A percentile compares a stretch with the other conserved stretches of the same genome.
phyloP scores from a whole-genome alignment of 2,888 invertebrate species.

The Temnothorax unifasciatus region DNA sequence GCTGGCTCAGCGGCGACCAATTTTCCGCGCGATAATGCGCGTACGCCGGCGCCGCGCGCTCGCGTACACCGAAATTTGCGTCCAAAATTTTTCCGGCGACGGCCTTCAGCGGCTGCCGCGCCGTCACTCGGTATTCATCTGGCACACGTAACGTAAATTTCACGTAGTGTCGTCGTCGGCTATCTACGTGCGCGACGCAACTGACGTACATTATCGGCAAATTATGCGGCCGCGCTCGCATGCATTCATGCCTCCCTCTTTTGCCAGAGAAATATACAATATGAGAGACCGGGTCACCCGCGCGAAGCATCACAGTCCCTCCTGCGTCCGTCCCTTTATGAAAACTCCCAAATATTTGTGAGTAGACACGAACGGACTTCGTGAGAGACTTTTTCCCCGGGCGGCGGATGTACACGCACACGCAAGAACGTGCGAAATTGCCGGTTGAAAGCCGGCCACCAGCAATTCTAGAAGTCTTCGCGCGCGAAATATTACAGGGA shows the following conservation, averaged over 20 bases:
- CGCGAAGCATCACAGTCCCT: conserved; percentile 23
- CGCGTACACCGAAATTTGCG: conserved; percentile 35
- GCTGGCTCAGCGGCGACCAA: conserved; percentile 47
- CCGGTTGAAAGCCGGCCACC: conserved; percentile 13
- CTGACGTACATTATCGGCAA: conserved; percentile 68
- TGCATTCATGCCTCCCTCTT: conserved; percentile 61
- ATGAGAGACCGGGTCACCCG: conserved; percentile 57
- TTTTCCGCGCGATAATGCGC: conserved; percentile 54
- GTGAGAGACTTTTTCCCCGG: conserved; percentile 62
- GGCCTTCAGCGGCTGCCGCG: conserved; percentile 22
- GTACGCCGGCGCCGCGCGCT: conserved; percentile 2
- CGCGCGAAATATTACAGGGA: conserved; percentile 42
- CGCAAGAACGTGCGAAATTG: conserved; percentile 37
- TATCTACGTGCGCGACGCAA: conserved; percentile 39
- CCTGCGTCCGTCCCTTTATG: conserved; percentile 59
- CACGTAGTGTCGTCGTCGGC: conserved; percentile 35
- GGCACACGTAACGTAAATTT: conserved; percentile 58
- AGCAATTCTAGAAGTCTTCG: conserved; percentile 32
- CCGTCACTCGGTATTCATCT: conserved; percentile 53
- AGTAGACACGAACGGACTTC: conserved; percentile 69
- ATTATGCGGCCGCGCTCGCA: conserved; percentile 67
- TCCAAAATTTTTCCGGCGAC: conserved; percentile 41
- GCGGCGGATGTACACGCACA: conserved; percentile 40
- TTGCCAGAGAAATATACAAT: conserved; percentile 62
- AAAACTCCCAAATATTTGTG: conserved; percentile 76